These are phyloP conservation scores for Pelmatolapia mariae DNA, from an alignment of 2,113 vertebrate genomes.

Conservation along the genomic window DNA sequence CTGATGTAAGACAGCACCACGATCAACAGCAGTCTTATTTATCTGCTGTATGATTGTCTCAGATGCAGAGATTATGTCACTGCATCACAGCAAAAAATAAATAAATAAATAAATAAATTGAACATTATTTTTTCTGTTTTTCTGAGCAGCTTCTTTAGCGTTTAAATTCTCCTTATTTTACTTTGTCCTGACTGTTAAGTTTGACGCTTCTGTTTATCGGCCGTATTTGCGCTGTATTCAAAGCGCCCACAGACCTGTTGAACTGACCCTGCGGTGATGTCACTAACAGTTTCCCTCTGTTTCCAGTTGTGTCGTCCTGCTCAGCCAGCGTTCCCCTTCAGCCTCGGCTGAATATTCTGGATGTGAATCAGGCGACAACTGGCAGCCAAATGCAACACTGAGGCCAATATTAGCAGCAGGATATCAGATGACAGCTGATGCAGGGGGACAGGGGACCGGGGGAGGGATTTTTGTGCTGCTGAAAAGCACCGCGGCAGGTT, in stretches of 20 bases:
- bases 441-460: background rate
- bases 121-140: background rate
- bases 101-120: fast-evolving
- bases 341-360: constrained; percentile 2
- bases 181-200: fast-evolving
- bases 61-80: fast-evolving
- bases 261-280: background rate
- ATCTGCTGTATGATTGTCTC: background rate
- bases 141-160: background rate
- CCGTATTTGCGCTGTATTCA: background rate
- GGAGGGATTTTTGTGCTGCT: background rate
- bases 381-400: constrained; percentile 4
- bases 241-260: background rate
- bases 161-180: fast-evolving
- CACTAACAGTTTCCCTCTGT: background rate
- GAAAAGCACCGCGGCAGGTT: background rate
- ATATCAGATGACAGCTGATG: background rate
- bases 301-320: background rate
- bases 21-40: background rate
- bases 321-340: background rate
- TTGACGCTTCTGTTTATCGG: background rate
- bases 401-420: constrained; percentile 36
- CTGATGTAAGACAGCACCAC: background rate
- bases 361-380: constrained; percentile 32
- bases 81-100: background rate